A percentile compares a stretch with the other conserved stretches of the same genome.
phyloP scores from a whole-genome alignment of 2,113 vertebrate genomes.

The Syngnathoides biaculeatus region DNA sequence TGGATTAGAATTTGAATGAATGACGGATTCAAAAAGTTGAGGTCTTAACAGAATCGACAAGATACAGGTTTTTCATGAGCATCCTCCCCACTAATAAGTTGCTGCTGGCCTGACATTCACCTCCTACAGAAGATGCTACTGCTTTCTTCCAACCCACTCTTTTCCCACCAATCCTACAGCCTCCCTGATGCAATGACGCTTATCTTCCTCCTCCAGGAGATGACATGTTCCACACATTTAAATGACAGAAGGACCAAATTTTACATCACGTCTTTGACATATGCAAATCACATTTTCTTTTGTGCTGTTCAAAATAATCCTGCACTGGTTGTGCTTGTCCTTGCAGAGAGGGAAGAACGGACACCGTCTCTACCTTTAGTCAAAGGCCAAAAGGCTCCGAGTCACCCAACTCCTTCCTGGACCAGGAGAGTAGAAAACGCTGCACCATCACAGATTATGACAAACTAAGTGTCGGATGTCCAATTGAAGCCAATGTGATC shows the following conservation, averaged over 20 bases:
- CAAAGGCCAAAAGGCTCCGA: conserved; percentile 82
- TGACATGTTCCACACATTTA: neutral
- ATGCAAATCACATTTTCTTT: neutral
- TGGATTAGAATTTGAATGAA: neutral
- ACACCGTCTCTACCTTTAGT: conserved; percentile 71
- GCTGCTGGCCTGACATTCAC: neutral
- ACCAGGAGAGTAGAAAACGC: conserved; percentile 82
- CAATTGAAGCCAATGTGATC: conserved; percentile 74
- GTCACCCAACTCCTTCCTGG: conserved; percentile 91
- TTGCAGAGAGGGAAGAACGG: conserved; percentile 77
- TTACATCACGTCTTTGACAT: neutral
- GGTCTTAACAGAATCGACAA: neutral
- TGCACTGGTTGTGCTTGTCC: conserved; percentile 18
- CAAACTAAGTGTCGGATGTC: conserved; percentile 73
- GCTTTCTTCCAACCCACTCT: conserved; percentile 34
- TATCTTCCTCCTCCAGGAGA: conserved; percentile 24
- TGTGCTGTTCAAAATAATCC: neutral
- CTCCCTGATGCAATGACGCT: conserved; percentile 23
- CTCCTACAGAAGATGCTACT: conserved; percentile 31
- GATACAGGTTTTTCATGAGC: neutral
- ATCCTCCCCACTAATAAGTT: neutral
- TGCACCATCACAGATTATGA: conserved; percentile 81
- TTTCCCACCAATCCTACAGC: conserved; percentile 20
- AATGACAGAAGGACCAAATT: neutral
- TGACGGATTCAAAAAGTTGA: neutral